Evolutionary conservation across 2,888 invertebrate genomes (phyloP).

Genomic region (Drosophila dives): DNA sequence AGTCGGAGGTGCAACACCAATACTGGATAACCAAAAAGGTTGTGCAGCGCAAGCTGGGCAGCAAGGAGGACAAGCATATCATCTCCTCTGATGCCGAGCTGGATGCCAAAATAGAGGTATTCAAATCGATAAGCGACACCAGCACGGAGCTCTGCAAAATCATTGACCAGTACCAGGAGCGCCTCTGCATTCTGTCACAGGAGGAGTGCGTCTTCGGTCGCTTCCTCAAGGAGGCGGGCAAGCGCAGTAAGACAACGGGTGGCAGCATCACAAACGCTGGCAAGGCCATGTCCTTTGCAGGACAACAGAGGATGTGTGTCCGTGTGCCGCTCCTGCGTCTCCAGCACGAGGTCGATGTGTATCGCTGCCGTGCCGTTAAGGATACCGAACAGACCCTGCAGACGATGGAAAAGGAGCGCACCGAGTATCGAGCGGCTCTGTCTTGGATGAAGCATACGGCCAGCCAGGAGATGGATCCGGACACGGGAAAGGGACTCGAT

Average conservation of each 20-base stretch:
- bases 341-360: slow-evolving; percentile 98
- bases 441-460: slow-evolving; percentile 99
- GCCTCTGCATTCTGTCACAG: slow-evolving; percentile 95
- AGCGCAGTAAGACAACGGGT: slow-evolving; percentile 93
- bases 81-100: slow-evolving; percentile 98
- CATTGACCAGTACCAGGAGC: slow-evolving; percentile 96
- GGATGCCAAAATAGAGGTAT: slow-evolving; percentile 93
- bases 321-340: slow-evolving; percentile 94
- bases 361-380: slow-evolving; percentile 94
- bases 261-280: slow-evolving; percentile 93
- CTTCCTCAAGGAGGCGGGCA: slow-evolving; percentile 97
- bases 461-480: slow-evolving; percentile 97
- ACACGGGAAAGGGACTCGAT: slow-evolving; percentile 97
- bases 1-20: slow-evolving; percentile 93
- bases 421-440: slow-evolving; percentile 97
- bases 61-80: slow-evolving; percentile 98
- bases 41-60: slow-evolving; percentile 95
- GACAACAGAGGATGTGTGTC: slow-evolving; percentile 95
- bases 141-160: slow-evolving; percentile 94
- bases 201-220: slow-evolving; percentile 98
- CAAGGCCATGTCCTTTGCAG: slow-evolving; percentile 94
- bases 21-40: slow-evolving; percentile 99
- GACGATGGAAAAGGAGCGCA: slow-evolving; percentile 97
- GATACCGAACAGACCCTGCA: slow-evolving; percentile 96
- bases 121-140: slow-evolving; percentile 96